Percentiles rank a stretch among this genome's conserved stretches.
Conservation (phyloP, 2,797 vertebrate genomes). For the Nothura maculosa region DNA sequence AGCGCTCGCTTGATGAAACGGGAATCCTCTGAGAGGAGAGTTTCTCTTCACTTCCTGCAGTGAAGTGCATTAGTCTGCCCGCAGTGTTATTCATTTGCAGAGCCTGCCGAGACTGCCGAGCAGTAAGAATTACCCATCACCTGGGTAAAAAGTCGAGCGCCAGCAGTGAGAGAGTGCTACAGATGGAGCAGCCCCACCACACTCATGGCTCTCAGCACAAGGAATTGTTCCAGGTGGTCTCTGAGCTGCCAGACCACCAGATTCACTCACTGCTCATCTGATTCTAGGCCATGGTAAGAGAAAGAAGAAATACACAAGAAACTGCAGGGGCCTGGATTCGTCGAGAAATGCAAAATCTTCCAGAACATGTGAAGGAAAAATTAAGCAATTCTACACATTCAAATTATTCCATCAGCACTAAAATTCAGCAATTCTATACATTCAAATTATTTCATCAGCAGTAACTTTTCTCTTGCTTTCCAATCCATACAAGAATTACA, state of each 20-base stretch:
- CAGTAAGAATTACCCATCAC: not conserved
- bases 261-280: slow-evolving; percentile 58
- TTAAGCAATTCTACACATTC: not conserved
- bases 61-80: not conserved
- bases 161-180: not conserved
- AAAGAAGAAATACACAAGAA: not conserved
- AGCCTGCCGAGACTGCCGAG: not conserved
- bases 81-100: not conserved
- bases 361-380: not conserved
- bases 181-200: rapidly evolving
- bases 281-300: slow-evolving; percentile 26
- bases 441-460: not conserved
- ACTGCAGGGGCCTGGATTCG: slow-evolving; percentile 33
- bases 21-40: not conserved
- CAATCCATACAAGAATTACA: not conserved
- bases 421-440: not conserved
- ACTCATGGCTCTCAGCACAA: not conserved
- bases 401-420: not conserved
- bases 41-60: not conserved
- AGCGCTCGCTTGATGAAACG: not conserved
- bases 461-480: not conserved
- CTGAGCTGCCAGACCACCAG: not conserved
- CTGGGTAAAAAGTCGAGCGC: not conserved
- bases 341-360: not conserved
- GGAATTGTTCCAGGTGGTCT: not conserved